phyloP scores from a whole-genome alignment of 37 sponge, comb jelly and placozoan species.

The Eunapius fragilis region DNA sequence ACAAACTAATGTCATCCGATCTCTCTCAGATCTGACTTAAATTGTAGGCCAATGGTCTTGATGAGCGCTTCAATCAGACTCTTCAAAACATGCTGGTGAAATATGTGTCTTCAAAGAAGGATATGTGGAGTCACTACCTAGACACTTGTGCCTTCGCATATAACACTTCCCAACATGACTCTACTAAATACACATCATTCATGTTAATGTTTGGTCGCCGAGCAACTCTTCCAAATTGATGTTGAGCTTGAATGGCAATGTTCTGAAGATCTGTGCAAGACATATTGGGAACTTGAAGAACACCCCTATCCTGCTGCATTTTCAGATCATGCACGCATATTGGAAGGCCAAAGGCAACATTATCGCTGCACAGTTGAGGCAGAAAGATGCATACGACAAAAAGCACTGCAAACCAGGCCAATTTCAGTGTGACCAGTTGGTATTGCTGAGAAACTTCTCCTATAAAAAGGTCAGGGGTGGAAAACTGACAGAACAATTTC shows the following conservation, averaged over 20 bases:
- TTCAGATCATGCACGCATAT: background rate
- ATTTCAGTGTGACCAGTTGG: constrained; percentile 34
- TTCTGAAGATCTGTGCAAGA: constrained; percentile 4
- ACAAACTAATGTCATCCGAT: no score
- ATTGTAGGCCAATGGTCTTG: constrained; percentile 74
- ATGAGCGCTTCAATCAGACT: constrained; percentile 68
- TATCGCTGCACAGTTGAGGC: constrained; percentile 65
- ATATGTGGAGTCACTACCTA: constrained; percentile 43
- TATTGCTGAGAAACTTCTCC: constrained; percentile 63
- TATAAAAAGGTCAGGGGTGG: constrained; percentile 72
- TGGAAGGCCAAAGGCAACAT: constrained; percentile 66
- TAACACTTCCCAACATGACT: constrained; percentile 75
- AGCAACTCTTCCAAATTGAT: no score
- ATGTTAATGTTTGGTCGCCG: no score
- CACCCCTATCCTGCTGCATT: background rate
- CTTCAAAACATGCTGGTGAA: constrained; percentile 72
- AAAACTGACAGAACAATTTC: constrained; percentile 42
- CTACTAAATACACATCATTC: constrained; percentile 66
- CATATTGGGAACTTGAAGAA: constrained; percentile 7
- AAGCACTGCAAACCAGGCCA: constrained; percentile 54
- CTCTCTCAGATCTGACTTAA: background rate
- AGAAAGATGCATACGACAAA: constrained; percentile 64
- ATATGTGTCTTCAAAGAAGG: constrained; percentile 46
- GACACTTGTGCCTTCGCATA: constrained; percentile 77
- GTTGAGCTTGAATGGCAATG: constrained; percentile 11